A percentile compares a stretch with the other conserved stretches of the same genome.
These are phyloP conservation scores for Orius insidiosus DNA, from an alignment of 1,140 invertebrate genomes.

Conservation along the genomic window DNA sequence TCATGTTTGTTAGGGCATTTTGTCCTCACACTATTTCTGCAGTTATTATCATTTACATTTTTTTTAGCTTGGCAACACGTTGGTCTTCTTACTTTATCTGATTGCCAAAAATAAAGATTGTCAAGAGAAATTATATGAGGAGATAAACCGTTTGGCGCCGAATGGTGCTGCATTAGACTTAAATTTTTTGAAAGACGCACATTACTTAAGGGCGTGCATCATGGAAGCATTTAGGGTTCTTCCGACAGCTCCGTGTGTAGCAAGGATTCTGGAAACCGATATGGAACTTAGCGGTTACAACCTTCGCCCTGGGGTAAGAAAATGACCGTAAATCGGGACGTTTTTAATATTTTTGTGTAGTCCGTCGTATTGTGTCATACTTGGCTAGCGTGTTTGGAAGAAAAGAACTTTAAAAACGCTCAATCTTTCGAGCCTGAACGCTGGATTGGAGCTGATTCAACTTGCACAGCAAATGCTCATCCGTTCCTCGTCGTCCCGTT, in stretches of 20 bases:
- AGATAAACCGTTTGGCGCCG: slow-evolving; percentile 39
- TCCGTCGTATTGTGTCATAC: slow-evolving; percentile 74
- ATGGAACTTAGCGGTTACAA: slow-evolving; percentile 56
- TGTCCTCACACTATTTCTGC: no score
- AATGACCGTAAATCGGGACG: slow-evolving; percentile 2
- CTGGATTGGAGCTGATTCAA: slow-evolving; percentile 44
- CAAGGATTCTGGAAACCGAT: slow-evolving; percentile 58
- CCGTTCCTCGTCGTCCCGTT: slow-evolving; percentile 64
- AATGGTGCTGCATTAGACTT: slow-evolving; percentile 36
- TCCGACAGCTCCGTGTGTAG: slow-evolving; percentile 68
- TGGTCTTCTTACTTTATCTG: slow-evolving; percentile 60
- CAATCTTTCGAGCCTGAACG: slow-evolving; percentile 59
- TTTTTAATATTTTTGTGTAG: slow-evolving; percentile 28
- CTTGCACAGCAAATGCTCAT: slow-evolving; percentile 25
- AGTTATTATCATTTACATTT: slow-evolving; percentile 13
- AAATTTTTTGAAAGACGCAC: slow-evolving; percentile 42
- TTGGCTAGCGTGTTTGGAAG: slow-evolving; percentile 57
- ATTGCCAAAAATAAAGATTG: slow-evolving; percentile 47
- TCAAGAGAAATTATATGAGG: slow-evolving; percentile 57
- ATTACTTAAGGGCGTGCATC: slow-evolving; percentile 69
- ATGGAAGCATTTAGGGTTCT: slow-evolving; percentile 65
- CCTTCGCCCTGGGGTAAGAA: slow-evolving; percentile 55
- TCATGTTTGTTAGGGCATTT: no score
- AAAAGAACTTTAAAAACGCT: slow-evolving; percentile 61
- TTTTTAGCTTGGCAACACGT: slow-evolving; percentile 57